Evolutionary conservation across 2,113 vertebrate genomes (phyloP).

Genomic region (Hypomesus transpacificus): DNA sequence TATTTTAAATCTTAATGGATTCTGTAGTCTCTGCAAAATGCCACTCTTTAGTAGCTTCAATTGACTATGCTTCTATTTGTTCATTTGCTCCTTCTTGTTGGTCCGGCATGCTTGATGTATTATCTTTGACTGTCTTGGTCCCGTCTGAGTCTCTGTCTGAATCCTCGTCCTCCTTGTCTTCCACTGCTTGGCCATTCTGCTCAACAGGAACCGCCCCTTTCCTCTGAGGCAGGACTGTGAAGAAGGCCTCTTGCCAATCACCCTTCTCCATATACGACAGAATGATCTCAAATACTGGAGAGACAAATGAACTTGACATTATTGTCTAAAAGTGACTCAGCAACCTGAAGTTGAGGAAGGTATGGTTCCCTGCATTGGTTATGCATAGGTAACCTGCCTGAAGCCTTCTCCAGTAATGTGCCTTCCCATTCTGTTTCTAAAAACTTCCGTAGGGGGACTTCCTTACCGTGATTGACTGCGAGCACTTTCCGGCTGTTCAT

Average conservation of each 20-base stretch:
- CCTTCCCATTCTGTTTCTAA: background rate
- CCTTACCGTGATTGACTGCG: conserved; percentile 94
- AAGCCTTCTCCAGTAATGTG: background rate
- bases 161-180: conserved; percentile 35
- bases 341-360: too few species aligned
- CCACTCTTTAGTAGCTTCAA: conserved; percentile 11
- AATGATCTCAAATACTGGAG: conserved; percentile 95
- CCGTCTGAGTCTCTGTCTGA: conserved; percentile 48
- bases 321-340: too few species aligned
- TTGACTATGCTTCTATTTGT: conserved; percentile 12
- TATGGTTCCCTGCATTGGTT: background rate
- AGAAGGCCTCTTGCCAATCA: conserved; percentile 94
- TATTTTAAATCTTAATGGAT: background rate
- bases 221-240: conserved; percentile 85
- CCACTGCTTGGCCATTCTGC: conserved; percentile 28
- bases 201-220: conserved; percentile 85
- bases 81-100: conserved; percentile 8
- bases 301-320: too few species aligned
- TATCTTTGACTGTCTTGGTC: conserved; percentile 14
- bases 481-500: conserved; percentile 98
- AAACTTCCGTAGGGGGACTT: background rate
- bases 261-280: conserved; percentile 86
- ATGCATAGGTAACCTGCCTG: background rate
- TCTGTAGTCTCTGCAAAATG: conserved; percentile 12
- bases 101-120: conserved; percentile 21